Conservation (phyloP, 2,797 vertebrate genomes). For the Apogon hyalosoma region DNA sequence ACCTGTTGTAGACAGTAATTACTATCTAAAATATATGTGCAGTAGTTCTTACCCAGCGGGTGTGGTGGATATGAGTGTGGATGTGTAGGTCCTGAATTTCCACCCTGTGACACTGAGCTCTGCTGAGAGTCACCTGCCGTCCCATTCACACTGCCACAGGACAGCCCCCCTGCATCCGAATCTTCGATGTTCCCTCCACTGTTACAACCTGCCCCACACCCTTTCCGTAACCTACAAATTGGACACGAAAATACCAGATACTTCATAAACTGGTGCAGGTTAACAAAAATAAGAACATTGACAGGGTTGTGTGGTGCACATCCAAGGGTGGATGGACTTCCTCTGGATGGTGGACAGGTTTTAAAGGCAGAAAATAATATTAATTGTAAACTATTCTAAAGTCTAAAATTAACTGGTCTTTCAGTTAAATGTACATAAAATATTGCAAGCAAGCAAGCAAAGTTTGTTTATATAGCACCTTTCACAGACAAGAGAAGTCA, state of each 20-base stretch:
- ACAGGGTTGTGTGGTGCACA: too few species aligned
- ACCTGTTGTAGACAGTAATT: too few species aligned
- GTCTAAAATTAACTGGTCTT: too few species aligned
- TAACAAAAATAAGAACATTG: constrained; percentile 9
- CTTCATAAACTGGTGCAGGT: not conserved
- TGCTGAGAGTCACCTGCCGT: constrained; percentile 88
- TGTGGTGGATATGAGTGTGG: constrained; percentile 89
- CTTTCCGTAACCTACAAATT: constrained; percentile 90
- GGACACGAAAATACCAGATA: not conserved
- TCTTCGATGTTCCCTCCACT: constrained; percentile 99
- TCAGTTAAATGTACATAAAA: too few species aligned
- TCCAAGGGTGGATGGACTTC: too few species aligned
- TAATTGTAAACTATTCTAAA: too few species aligned
- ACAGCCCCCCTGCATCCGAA: constrained; percentile 90
- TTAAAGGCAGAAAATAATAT: too few species aligned
- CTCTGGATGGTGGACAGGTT: too few species aligned
- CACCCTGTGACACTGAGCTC: constrained; percentile 88
- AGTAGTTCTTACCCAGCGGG: constrained; percentile 84
- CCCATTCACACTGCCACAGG: constrained; percentile 90
- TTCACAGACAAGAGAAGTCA: too few species aligned
- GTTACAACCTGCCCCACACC: constrained; percentile 98
- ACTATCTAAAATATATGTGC: not conserved
- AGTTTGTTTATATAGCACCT: too few species aligned
- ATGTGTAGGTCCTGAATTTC: constrained; percentile 84
- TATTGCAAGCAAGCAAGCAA: too few species aligned